Evolutionary conservation across 2,888 invertebrate genomes (phyloP), one percentile per base, ranked within the genome.

Genomic region (Isotomurus palustris): DNA sequence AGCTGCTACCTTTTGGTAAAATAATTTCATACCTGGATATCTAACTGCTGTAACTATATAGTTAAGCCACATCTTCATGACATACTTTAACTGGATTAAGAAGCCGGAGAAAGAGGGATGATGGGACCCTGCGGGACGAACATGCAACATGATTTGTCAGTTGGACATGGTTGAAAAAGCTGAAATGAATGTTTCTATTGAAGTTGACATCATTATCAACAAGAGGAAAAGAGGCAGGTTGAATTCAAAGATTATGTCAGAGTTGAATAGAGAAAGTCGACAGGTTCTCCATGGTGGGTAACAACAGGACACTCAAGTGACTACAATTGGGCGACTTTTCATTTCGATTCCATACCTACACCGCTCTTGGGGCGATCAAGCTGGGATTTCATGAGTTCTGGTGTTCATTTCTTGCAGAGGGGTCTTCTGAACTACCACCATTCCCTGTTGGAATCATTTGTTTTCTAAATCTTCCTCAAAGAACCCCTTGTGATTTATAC

Each of bases 141-240:
- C n/a, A n/a, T n/a, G n/a, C n/a, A n/a, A n/a, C n/a, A n/a, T n/a
- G n/a, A 21, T 24, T 38, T 35, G 29, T 19, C 36, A 36, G 38
- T 47, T 43, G 43, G 41, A 35, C 41, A 50, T 41, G 52, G 24
- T 28, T 19, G 17, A 22, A 3, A 17, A 17, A 27, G 32, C 41
- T 50, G 19, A 38, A 12, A 19, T 32, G 3, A 35, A 35, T 19
- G 19, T 3, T n/a, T n/a, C n/a, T n/a, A n/a, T n/a, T n/a, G n/a
- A n/a, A 50, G 38, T 50, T 50, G 50, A 50, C 50, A 50, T 50
- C 50, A 50, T 50, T n/a, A 50, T 50, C 40, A 35, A 12, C 49
- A 49, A 50, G 10, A 19, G 27, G 40, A 50, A 27, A 19, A 50
- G 24, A 22, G 38, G 50, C n/a, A 25, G n/a, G 43, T 50, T 24